Evolutionary conservation across 1,140 invertebrate species (phyloP), one percentile per base, ranked within the genome.

Genomic region (Oedothorax gibbosus): DNA sequence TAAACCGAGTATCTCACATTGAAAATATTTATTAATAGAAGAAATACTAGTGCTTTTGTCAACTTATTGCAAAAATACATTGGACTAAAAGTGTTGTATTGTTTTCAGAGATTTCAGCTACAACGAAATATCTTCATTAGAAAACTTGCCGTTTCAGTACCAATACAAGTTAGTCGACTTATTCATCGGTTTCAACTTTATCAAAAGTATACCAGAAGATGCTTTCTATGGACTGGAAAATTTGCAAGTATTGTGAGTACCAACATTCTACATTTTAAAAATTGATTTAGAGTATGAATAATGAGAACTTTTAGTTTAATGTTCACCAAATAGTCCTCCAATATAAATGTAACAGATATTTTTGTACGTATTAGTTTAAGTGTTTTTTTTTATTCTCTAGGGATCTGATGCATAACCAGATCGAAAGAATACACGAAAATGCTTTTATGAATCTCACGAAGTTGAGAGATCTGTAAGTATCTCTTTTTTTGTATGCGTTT

Each of bases 381-480:
- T 49, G 7, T 49, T 79, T 77, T 57, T 8, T 77, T 50, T 82
- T 20, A 75, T 88, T 89, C 93, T 93, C 65, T 91, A 98, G 97
- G 87, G 95, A 98, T 90, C 90, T 99, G 88, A 95, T 96, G 89
- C 93, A 93, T 87, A 99, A 99, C 91, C 90, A 93, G 83, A 97
- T 99, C 86, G 92, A 93, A 66, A 92, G 92, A 76, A 97, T 99
- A 86, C 94, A 98, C 90, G 93, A 94, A 54, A 93, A 96, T 83
- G 94, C 96, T 2, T 98, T 99, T 90, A 90, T 94, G 54, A 92
- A 94, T 15, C 93, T 97, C 54, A 92, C 92, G 57, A 92, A 93
- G 85, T 91, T 99, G 8, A 93, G 96, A 91, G 96, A 98, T 90
- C 91, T 99, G 96, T 98, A 92, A 96, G 96, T 95, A 80, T 49